A percentile compares a stretch with the other conserved stretches of the same genome.
Evolutionary conservation across 2,113 vertebrate genomes (phyloP).

Genomic region (Calcarius ornatus): DNA sequence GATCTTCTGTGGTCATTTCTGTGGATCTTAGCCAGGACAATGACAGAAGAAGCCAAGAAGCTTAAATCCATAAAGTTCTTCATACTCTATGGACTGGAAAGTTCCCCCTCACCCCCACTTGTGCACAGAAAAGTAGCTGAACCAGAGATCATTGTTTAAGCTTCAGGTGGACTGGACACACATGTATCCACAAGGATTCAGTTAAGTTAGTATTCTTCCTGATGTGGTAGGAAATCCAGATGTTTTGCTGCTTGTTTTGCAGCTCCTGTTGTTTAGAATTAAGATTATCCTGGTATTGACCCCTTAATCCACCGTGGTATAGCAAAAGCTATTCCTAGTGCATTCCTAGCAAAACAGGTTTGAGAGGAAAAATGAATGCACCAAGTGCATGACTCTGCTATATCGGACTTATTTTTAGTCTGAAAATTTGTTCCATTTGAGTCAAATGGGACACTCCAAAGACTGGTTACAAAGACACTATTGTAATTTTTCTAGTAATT

Average conservation of each 20-base stretch:
- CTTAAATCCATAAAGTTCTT: background rate
- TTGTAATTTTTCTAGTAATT: background rate
- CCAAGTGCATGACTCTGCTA: background rate
- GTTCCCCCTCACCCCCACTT: fast-evolving
- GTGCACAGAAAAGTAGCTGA: background rate
- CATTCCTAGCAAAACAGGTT: background rate
- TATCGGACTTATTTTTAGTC: background rate
- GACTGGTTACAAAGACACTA: background rate
- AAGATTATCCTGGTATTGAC: background rate
- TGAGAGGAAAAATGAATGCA: background rate
- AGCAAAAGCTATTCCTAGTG: background rate
- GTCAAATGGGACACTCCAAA: background rate
- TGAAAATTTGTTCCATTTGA: background rate
- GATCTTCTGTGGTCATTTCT: background rate
- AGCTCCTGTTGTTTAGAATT: background rate
- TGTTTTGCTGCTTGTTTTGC: background rate
- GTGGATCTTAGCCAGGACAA: background rate
- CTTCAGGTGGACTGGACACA: background rate
- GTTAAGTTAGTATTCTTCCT: background rate
- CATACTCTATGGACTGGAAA: background rate
- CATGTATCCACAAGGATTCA: background rate
- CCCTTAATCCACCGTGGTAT: background rate
- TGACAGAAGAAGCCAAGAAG: background rate
- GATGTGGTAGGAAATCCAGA: background rate
- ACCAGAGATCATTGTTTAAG: background rate